Evolutionary conservation across 2,113 vertebrate genomes (phyloP).

Genomic region (Hucho hucho): DNA sequence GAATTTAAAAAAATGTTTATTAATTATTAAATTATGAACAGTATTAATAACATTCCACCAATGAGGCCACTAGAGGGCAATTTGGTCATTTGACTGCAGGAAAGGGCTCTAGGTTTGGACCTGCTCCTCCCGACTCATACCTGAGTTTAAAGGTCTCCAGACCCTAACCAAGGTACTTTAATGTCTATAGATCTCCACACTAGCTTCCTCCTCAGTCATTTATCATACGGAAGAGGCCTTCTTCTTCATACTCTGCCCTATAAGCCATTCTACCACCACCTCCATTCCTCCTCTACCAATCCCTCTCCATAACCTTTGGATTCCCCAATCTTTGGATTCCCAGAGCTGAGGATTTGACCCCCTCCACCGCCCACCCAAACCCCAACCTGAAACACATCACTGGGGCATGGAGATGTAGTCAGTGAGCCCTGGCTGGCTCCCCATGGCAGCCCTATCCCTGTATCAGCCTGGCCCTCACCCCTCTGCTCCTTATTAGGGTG

Average conservation of each 20-base stretch:
- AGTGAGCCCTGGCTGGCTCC: not conserved
- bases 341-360: constrained; percentile 36
- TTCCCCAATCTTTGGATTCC: constrained; percentile 42
- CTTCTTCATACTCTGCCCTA: not conserved
- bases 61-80: too few relatives aligned
- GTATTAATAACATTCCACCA: too few relatives aligned
- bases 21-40: too few relatives aligned
- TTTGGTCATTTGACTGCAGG: too few relatives aligned
- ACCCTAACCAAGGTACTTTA: not conserved
- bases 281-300: not conserved
- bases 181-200: not conserved
- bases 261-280: not conserved
- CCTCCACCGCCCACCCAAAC: constrained; percentile 14
- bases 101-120: not conserved
- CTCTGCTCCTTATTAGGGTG: not conserved
- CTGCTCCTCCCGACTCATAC: too few relatives aligned
- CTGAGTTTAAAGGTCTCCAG: not conserved
- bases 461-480: not conserved
- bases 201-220: not conserved
- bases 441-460: not conserved
- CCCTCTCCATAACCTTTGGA: constrained; percentile 2
- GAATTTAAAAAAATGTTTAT: too few relatives aligned
- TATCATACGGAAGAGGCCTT: not conserved
- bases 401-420: not conserved
- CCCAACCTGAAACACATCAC: constrained; percentile 1